Base-by-base conservation (phyloP, 2,888 invertebrate genomes). In the Ypsolopha sequella region DNA sequence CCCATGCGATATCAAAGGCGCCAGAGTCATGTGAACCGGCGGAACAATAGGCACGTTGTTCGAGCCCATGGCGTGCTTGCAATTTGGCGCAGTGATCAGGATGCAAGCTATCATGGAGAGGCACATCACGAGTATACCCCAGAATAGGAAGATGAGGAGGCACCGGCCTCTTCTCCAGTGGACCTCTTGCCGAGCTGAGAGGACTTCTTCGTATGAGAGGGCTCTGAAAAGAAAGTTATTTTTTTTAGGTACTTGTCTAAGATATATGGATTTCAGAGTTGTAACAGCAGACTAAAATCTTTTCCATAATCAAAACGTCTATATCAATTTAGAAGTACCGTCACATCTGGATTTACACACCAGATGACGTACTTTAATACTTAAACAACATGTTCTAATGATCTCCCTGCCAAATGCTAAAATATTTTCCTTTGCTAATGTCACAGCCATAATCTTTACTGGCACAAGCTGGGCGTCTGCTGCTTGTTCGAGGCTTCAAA, bases 111-210 rank as follows among this genome's bases (percentile, higher is more conserved):
- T 73, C 45, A 81, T 67, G 3, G 82, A 66, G 0, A 89, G 74
- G 60, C 85, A 77, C 64, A 85, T 67, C 1, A 79, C 68, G 56
- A 89, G 68, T 36, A 76, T 61, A 0, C 82, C 69, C 87, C 89
- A 88, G 70, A 88, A 87, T 60, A 85, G 67, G 36, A 82, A 59
- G 55, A 87, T 63, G 24, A 88, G 63, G 53, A 76, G 67, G 52
- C 79, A 73, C 0, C 88, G 77, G 1, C 82, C 60, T 0, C 80
- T 73, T 1, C 81, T 75, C 90, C 90, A 90, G 60, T 80, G 76
- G 0, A 76, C 69, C 56, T 88, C 80, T 52, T 79, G 65, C 0
- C 70, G 68, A 10, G 71, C 74, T n/a, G 71, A 67, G 33, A 79
- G 55, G 0, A 90, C 76, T 62, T 90, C 89, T 53, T 88, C 88